Evolutionary conservation across 2,888 invertebrate genomes (phyloP).

Genomic region (Schizotus pectinicornis): DNA sequence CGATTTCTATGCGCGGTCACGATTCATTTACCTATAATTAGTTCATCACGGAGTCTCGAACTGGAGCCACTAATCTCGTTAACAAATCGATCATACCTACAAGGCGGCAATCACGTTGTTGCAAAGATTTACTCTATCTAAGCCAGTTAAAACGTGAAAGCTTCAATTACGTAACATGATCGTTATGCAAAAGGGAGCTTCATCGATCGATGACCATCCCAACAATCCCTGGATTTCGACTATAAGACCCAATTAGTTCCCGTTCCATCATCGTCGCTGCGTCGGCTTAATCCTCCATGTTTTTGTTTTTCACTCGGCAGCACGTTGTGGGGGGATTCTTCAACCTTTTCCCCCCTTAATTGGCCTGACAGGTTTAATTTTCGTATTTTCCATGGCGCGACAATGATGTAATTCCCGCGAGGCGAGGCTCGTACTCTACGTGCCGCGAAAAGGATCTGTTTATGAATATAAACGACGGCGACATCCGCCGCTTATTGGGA

Average conservation of each 20-base stretch:
- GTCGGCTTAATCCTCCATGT: too few species aligned
- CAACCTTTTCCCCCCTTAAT: too few species aligned
- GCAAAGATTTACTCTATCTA: background rate
- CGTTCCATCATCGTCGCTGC: too few species aligned
- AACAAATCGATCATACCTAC: conserved; percentile 16
- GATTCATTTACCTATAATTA: conserved; percentile 21
- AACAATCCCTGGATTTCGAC: too few species aligned
- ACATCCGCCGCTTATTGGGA: conserved; percentile 15
- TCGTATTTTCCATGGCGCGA: conserved; percentile 1
- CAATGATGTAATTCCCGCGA: conserved; percentile 33
- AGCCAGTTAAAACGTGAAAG: background rate
- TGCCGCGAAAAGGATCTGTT: conserved; percentile 29
- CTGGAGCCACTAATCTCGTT: conserved; percentile 20
- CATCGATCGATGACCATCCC: too few species aligned
- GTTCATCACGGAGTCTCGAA: conserved; percentile 14
- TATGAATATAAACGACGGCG: conserved; percentile 34
- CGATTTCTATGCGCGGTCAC: conserved; percentile 10
- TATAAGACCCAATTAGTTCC: too few species aligned
- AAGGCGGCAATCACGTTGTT: conserved; percentile 7
- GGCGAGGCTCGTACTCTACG: conserved; percentile 25
- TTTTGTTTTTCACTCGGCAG: too few species aligned
- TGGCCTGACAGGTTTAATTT: too few species aligned
- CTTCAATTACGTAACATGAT: too few species aligned
- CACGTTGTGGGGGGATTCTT: too few species aligned
- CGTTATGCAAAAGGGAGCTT: too few species aligned